Base-by-base conservation (phyloP, 2,888 invertebrate species). In the Ditula angustiorana region DNA sequence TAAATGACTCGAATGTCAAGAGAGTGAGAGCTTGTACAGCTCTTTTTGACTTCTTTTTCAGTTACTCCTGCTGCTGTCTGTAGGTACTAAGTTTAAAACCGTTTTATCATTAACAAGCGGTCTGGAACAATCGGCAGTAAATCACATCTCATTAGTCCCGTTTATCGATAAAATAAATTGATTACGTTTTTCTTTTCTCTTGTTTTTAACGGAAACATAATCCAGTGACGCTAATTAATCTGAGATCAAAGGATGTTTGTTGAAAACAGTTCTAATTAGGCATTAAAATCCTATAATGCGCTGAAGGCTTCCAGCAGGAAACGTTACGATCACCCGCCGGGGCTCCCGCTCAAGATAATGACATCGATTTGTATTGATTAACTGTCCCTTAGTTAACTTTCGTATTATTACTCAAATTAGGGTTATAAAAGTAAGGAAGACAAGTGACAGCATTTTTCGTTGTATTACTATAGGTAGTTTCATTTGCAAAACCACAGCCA, bases 201-300 rank as follows among this genome's bases (percentile, higher is more conserved):
- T 3, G 10, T 23, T 49, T 56, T 13, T 49, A 50, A 44, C n/a
- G 5, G 30, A 30, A 44, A 21, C 30, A 52, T 46, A 58, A 44
- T 50, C 2, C 19, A 52, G 41, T 44, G 46, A 52, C 21, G 35
- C 13, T 64, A 52, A 64, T 64, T 46, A 64, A 64, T 35, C 28
- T 41, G 26, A 35, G 46, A 58, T 64, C 35, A 64, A 64, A 64
- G 37, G 47, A 57, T 13, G 46, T 58, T 46, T 64, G 46, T 58
- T 58, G 58, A 35, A 64, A 64, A 64, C 63, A 46, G 37, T 28
- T 53, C 50, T 57, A 63, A 63, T 57, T 57, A 63, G 50, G 33
- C 13, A 57, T 63, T 63, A 50, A 57, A 50, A 56, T 62, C 62
- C 56, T 50, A 37, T 62, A 56, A 63, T 44, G 41, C 57, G 8